Conservation (phyloP, 2,113 vertebrate genomes). For the Talpa occidentalis region DNA sequence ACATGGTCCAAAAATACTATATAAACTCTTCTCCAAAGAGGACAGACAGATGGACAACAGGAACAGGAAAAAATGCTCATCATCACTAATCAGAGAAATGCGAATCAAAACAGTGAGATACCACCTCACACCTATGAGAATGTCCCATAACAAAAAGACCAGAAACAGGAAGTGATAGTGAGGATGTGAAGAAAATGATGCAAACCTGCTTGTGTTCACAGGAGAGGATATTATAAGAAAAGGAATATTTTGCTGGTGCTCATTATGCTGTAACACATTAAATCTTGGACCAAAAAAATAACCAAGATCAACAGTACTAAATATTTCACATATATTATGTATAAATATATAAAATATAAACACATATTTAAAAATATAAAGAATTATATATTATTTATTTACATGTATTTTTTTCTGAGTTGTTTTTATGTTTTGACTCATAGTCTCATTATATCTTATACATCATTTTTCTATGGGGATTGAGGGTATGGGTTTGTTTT, state of each 20-base stretch:
- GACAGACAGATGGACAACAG: too few relatives aligned
- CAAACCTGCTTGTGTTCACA: neutral
- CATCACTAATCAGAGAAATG: too few relatives aligned
- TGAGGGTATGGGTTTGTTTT: neutral
- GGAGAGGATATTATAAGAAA: neutral
- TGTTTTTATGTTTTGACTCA: neutral
- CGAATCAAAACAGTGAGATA: too few relatives aligned
- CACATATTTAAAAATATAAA: neutral
- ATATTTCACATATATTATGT: neutral
- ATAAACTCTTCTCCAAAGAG: too few relatives aligned
- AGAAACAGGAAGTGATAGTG: too few relatives aligned
- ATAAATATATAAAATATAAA: neutral
- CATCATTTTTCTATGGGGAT: neutral
- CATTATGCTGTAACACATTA: neutral
- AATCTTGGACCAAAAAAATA: neutral
- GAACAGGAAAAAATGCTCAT: too few relatives aligned
- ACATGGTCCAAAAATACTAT: too few relatives aligned
- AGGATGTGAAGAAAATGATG: neutral
- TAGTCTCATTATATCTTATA: neutral
- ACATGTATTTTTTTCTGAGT: neutral
- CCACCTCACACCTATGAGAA: too few relatives aligned
- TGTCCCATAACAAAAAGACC: too few relatives aligned
- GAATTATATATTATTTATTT: neutral
- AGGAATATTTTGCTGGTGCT: neutral
- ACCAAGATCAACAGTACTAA: neutral